Base-by-base conservation (phyloP, 92 coral and sea anemone genomes). In the Pocillopora grandis region DNA sequence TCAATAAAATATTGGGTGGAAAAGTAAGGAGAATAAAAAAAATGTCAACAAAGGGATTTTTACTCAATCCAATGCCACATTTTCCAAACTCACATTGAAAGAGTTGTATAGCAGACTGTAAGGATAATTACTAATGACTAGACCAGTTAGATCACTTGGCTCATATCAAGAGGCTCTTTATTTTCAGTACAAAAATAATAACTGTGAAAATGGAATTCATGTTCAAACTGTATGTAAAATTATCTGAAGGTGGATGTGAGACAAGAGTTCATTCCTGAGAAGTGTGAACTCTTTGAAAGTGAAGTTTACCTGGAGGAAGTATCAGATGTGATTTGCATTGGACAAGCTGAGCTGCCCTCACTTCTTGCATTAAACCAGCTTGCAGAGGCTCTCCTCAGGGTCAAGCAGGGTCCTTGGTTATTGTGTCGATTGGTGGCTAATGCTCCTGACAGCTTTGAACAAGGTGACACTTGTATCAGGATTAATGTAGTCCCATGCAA, bases 371-470 rank as follows among this genome's bases (percentile, higher is more conserved):
- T 92, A 35, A 91, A 90, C 62, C 92, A 94, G 76, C 89, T 95
- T 72, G 98, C 98, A 0, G 93, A 93, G 80, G 94, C 98, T 33
- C 84, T 95, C 20, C 81, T 95, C 35, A 81, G 98, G 59, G 98
- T 94, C 52, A 94, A 92, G 55, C 90, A 94, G 94, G 98, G 98
- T 18, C 92, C 98, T 14, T 96, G 98, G 98, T 84, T 94, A 73
- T 76, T 96, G 59, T 94, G 96, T 81, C 92, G 94, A 48, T 81
- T 96, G 66, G 98, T 94, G 16, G 95, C 90, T 18, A 96, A 92
- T 91, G 94, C 94, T 16, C 98, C 98, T 79, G 98, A 95, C 77
- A 92, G 91, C 71, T 95, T 95, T 90, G 98, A 95, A 63, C 98
- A 95, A 87, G 98, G 98, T 95, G 84, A 19, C 48, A 20, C 5